phyloP scores from a whole-genome alignment of 2,888 invertebrate genomes.

The Megaustenia siamemsis region DNA sequence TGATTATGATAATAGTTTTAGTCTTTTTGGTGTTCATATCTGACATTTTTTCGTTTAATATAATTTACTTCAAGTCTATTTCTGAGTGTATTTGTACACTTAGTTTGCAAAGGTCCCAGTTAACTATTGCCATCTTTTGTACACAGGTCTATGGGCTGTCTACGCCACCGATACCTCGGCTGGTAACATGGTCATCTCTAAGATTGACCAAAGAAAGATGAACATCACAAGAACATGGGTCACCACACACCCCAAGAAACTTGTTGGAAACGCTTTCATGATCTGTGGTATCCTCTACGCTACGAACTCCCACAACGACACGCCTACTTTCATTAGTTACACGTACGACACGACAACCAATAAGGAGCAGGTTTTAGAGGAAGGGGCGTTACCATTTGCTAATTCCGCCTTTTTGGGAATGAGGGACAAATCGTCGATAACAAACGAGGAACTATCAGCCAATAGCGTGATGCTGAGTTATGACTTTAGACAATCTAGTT shows the following conservation, averaged over 20 bases:
- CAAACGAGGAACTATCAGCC: conserved; percentile 2
- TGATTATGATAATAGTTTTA: no score
- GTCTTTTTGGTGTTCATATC: no score
- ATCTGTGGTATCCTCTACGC: conserved; percentile 75
- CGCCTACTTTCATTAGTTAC: conserved; percentile 70
- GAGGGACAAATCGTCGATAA: neutral
- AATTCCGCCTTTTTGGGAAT: conserved; percentile 40
- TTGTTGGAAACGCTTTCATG: conserved; percentile 73
- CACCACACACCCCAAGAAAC: conserved; percentile 68
- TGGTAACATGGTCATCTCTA: conserved; percentile 71
- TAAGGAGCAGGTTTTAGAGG: conserved; percentile 59
- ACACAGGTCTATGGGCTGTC: conserved; percentile 46
- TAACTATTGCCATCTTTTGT: no score
- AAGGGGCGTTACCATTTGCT: conserved; percentile 63
- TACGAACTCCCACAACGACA: conserved; percentile 65
- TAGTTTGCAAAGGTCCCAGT: no score
- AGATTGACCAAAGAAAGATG: conserved; percentile 68
- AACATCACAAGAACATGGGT: conserved; percentile 68
- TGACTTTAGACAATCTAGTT: conserved; percentile 65
- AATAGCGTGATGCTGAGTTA: conserved; percentile 70
- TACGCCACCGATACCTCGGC: conserved; percentile 68
- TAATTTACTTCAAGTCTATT: no score
- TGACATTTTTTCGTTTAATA: no score
- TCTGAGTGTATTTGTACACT: no score
- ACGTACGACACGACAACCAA: conserved; percentile 70